A percentile compares a stretch with the other conserved stretches of the same genome.
Evolutionary conservation across 2,888 invertebrate species (phyloP).

Genomic region (Megaustenia siamemsis): DNA sequence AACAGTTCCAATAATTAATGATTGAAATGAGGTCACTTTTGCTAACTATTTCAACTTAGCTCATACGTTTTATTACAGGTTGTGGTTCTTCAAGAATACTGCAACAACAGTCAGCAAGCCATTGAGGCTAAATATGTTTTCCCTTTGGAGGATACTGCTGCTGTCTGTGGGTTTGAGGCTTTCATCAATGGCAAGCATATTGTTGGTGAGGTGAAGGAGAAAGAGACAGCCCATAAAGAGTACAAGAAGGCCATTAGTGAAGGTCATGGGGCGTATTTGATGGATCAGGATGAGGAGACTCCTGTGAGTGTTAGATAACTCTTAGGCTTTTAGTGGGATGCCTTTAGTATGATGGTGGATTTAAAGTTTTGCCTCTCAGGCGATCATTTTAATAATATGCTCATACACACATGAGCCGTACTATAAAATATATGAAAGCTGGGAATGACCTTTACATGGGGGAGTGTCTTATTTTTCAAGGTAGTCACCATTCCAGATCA

Average conservation of each 20-base stretch:
- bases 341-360: too few relatives aligned
- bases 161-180: conserved; percentile 81
- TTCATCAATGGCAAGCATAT: conserved; percentile 80
- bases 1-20: too few relatives aligned
- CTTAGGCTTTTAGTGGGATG: too few relatives aligned
- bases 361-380: too few relatives aligned
- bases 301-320: conserved; percentile 72
- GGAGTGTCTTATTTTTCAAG: too few relatives aligned
- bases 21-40: too few relatives aligned
- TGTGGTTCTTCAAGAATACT: conserved; percentile 76
- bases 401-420: too few relatives aligned
- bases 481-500: too few relatives aligned
- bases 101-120: conserved; percentile 70
- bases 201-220: conserved; percentile 80
- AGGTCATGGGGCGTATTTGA: conserved; percentile 81
- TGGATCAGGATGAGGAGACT: conserved; percentile 80
- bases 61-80: conserved; percentile 68
- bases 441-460: too few relatives aligned
- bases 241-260: conserved; percentile 79
- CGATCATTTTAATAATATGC: too few relatives aligned
- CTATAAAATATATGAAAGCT: too few relatives aligned
- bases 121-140: conserved; percentile 81
- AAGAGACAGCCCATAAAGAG: conserved; percentile 78
- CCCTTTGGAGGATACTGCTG: conserved; percentile 79
- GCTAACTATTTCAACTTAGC: too few relatives aligned